phyloP scores from a whole-genome alignment of 1,140 invertebrate species.

The Coelopa frigida region DNA sequence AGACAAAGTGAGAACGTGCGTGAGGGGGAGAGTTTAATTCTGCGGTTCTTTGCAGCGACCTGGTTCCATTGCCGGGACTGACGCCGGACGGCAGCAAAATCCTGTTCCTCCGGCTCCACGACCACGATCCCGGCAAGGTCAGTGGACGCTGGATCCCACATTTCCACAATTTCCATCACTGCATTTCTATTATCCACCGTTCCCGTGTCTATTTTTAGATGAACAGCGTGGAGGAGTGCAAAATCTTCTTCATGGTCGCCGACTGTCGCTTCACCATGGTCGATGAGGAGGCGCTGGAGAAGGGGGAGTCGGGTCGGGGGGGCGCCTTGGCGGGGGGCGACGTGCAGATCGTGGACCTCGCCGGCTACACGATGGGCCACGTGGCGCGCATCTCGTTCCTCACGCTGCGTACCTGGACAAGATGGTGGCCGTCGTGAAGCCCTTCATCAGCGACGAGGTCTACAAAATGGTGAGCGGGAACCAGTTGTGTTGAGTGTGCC shows the following conservation, averaged over 20 bases:
- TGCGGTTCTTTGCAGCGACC: conserved; percentile 36
- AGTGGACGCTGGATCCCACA: too few species aligned
- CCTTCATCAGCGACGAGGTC: conserved; percentile 57
- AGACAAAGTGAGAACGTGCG: not conserved
- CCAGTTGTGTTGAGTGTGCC: conserved; percentile 33
- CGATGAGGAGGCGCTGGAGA: conserved; percentile 15
- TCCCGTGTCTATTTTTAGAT: conserved; percentile 47
- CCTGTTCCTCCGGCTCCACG: conserved; percentile 27
- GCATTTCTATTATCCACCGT: too few species aligned
- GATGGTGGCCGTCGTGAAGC: conserved; percentile 54
- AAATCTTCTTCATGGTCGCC: conserved; percentile 59
- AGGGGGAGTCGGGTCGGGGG: not conserved
- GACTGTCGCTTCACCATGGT: conserved; percentile 54
- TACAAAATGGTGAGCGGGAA: conserved; percentile 25
- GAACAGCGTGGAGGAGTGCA: conserved; percentile 56
- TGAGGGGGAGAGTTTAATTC: not conserved
- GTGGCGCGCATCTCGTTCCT: conserved; percentile 55
- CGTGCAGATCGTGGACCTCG: conserved; percentile 60
- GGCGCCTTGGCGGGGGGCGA: conserved; percentile 49
- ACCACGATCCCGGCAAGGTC: conserved; percentile 30
- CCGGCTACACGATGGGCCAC: conserved; percentile 54
- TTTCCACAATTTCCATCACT: too few species aligned
- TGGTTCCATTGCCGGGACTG: conserved; percentile 52
- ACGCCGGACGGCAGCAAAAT: conserved; percentile 49
- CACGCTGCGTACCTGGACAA: conserved; percentile 51